Conservation (phyloP, 2,113 vertebrate genomes). For the Heterotilapia buettikoferi region DNA sequence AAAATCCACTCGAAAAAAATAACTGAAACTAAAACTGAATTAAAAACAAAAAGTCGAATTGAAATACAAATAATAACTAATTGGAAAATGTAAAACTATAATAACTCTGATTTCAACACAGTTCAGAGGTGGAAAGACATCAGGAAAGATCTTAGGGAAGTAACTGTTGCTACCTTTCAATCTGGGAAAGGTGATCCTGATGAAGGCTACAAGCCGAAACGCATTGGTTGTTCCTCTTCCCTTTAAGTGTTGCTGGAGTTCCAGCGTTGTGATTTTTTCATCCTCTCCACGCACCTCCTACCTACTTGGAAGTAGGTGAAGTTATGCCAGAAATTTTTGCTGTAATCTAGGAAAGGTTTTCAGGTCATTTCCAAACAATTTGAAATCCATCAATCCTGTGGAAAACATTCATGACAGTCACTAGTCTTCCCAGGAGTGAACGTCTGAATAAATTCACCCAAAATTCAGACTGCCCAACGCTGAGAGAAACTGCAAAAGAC, state of each 20-base stretch:
- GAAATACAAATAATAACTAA: neutral
- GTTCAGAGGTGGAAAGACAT: neutral
- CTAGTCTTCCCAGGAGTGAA: neutral
- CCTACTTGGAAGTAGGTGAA: neutral
- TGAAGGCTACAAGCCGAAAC: no score
- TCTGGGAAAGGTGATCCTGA: neutral
- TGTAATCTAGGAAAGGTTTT: neutral
- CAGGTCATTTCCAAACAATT: neutral
- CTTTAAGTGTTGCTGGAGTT: neutral
- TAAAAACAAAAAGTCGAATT: fast-evolving
- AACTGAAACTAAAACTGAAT: neutral
- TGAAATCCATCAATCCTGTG: neutral
- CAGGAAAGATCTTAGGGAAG: neutral
- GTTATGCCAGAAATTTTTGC: neutral
- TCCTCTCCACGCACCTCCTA: fast-evolving
- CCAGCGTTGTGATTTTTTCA: neutral
- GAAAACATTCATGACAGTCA: neutral
- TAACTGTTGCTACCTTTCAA: neutral
- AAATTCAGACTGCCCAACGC: neutral
- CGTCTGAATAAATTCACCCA: neutral
- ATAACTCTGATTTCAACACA: neutral
- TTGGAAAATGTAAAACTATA: neutral
- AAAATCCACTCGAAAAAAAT: neutral
- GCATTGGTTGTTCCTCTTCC: neutral
- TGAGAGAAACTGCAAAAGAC: neutral